Evolutionary conservation across 2,113 vertebrate genomes (phyloP), one percentile per base, ranked within the genome.

Genomic region (Campylomormyrus tamandua): DNA sequence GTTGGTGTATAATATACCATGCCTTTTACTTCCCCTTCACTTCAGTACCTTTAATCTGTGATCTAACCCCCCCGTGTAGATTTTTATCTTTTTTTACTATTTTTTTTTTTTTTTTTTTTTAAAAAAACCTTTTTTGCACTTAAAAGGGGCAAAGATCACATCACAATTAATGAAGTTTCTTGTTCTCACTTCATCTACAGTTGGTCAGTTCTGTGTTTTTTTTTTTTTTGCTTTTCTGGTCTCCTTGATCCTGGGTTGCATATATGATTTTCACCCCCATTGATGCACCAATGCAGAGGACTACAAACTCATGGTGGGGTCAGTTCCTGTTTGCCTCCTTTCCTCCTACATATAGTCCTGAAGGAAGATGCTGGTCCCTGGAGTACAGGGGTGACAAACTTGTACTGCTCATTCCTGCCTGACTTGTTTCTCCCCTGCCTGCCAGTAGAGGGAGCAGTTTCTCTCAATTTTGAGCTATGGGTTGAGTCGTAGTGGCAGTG

Each of bases 391-490:
- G 48, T 24, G 24, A 27, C 46, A n/a, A 48, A 46, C 42, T 83
- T 86, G 3, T 50, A n/a, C 24, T 86, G 49, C 52, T 15, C 7
- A 39, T 62, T 66, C 35, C 42, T 45, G 42, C 35, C 87, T 62
- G 52, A 31, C 35, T 31, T 46, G 46, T 53, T 27, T 50, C 31
- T 62, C 42, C 53, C 89, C 87, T 90, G 89, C 83, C 87, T 45
- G 70, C 89, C 92, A 93, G 91, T 87, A 92, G 91, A 83, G 92
- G 92, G 92, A 88, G 91, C 62, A 39, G n/a, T 89, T 83, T 83
- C 42, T 90, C 80, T 89, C 88, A 56, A 52, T 49, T 86, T 53
- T n/a, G 35, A 58, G 35, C 31, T 35, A 35, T 83, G 70, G 66
- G 49, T 52, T 17, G 46, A 24, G 45, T 19, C 5, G 9, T 39